phyloP scores from a whole-genome alignment of 1,140 invertebrate species.

The Ctenoplectra terminalis region DNA sequence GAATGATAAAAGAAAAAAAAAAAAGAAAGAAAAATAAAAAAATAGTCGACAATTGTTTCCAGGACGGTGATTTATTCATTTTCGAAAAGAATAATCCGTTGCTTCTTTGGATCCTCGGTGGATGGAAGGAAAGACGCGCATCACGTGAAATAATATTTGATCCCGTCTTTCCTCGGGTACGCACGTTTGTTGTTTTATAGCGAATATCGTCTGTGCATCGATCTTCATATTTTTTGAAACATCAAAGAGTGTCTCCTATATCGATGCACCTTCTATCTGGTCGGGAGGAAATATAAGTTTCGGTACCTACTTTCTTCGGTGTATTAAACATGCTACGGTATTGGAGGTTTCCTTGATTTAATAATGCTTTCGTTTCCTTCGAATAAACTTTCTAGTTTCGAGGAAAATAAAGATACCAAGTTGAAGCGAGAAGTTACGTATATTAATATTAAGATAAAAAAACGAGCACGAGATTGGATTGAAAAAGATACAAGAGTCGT shows the following conservation, averaged over 20 bases:
- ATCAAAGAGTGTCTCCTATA: background rate
- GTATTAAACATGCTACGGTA: too few species aligned
- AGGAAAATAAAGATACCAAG: too few species aligned
- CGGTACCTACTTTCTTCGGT: too few species aligned
- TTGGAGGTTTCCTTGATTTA: too few species aligned
- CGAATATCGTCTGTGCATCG: background rate
- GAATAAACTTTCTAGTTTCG: too few species aligned
- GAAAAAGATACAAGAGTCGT: too few species aligned
- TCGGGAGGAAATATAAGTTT: background rate
- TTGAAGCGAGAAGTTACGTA: too few species aligned
- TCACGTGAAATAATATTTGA: background rate
- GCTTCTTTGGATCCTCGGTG: background rate
- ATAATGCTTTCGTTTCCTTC: too few species aligned
- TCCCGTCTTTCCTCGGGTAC: background rate
- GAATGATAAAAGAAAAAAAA: background rate
- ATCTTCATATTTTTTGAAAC: conserved; percentile 13
- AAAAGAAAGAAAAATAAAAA: background rate
- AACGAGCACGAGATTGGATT: too few species aligned
- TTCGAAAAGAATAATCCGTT: conserved; percentile 6
- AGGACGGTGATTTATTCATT: conserved; percentile 49
- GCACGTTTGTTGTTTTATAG: background rate
- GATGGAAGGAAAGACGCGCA: background rate
- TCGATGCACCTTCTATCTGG: too few species aligned
- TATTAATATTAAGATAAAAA: too few species aligned
- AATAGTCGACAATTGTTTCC: conserved; percentile 42